These are phyloP conservation scores for Scaptomyza polygonia DNA, from an alignment of 2,888 invertebrate genomes.

Conservation along the genomic window DNA sequence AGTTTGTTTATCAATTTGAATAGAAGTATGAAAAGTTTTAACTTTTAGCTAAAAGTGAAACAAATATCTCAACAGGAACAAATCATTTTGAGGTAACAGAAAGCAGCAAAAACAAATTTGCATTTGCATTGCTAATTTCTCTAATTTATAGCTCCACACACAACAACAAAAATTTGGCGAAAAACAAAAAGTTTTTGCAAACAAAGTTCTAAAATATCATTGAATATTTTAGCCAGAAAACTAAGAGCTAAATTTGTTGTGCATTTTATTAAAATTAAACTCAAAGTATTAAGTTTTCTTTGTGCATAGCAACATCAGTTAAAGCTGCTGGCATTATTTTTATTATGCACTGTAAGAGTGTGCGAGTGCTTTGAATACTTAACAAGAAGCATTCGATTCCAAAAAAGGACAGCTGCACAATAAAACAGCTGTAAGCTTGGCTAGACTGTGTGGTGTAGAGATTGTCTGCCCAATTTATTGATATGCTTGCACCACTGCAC, in stretches of 20 bases:
- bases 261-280: background rate
- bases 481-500: conserved; percentile 22
- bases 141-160: background rate
- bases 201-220: background rate
- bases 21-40: background rate
- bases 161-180: background rate
- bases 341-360: conserved; percentile 10
- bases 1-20: conserved; percentile 10
- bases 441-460: background rate
- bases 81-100: background rate
- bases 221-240: background rate
- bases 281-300: background rate
- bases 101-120: background rate
- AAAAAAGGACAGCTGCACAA: conserved; percentile 19
- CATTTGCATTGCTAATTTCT: background rate
- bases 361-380: conserved; percentile 3
- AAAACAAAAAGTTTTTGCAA: background rate
- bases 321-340: background rate
- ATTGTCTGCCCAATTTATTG: conserved; percentile 12
- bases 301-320: background rate
- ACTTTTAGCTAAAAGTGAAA: background rate
- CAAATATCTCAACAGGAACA: background rate
- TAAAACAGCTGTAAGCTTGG: conserved; percentile 27
- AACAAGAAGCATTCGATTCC: conserved; percentile 15
- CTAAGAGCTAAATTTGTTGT: background rate